phyloP scores from a whole-genome alignment of 2,113 vertebrate genomes.

The Apteryx mantelli region DNA sequence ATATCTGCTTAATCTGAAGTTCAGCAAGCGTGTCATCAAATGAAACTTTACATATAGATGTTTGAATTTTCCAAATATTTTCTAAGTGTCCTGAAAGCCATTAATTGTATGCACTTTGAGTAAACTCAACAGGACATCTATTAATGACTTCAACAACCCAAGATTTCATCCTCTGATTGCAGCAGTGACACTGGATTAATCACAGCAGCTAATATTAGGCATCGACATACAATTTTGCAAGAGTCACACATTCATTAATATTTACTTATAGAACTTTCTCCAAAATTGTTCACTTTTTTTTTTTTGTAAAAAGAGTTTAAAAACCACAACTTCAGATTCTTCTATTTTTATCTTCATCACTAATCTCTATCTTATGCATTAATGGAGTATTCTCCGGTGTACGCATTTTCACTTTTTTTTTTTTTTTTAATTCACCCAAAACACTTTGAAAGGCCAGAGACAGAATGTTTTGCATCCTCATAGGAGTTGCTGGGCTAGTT shows the following conservation, averaged over 20 bases:
- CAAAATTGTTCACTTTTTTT: not conserved
- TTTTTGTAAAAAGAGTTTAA: not conserved
- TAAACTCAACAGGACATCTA: not conserved
- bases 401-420: not conserved
- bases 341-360: no score
- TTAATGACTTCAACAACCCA: not conserved
- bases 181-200: not conserved
- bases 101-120: not conserved
- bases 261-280: not conserved
- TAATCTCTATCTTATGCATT: no score
- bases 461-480: not conserved
- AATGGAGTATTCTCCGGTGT: no score
- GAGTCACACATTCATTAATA: not conserved
- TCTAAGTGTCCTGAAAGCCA: not conserved
- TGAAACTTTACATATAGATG: not conserved
- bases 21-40: not conserved
- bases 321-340: not conserved
- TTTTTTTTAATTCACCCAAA: not conserved
- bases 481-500: not conserved
- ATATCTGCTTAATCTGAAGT: not conserved
- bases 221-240: not conserved
- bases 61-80: constrained; percentile 2
- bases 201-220: constrained; percentile 15
- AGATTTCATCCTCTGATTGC: not conserved
- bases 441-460: not conserved